A percentile compares a stretch with the other conserved stretches of the same genome.
Evolutionary conservation across 2,888 invertebrate genomes (phyloP).

Genomic region (Eledona agricola): DNA sequence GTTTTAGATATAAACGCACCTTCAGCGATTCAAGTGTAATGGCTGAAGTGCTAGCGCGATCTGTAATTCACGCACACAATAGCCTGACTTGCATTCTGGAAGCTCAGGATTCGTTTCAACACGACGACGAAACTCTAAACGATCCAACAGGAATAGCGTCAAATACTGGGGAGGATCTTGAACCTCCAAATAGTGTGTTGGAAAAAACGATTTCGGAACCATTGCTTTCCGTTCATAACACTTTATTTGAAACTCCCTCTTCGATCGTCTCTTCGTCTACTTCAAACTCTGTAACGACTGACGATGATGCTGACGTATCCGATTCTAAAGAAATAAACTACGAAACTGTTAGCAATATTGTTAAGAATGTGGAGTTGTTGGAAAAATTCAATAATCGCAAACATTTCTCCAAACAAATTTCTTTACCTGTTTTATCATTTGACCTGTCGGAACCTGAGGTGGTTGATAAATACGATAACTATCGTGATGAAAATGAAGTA

Average conservation of each 20-base stretch:
- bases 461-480: conserved; percentile 8
- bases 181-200: conserved; percentile 42
- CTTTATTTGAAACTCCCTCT: conserved; percentile 11
- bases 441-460: conserved; percentile 10
- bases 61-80: conserved; percentile 69
- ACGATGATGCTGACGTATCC: conserved; percentile 54
- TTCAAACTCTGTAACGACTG: conserved; percentile 47
- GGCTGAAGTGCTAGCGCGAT: conserved; percentile 73
- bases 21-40: conserved; percentile 67
- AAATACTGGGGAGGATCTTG: conserved; percentile 42
- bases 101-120: conserved; percentile 62
- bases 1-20: conserved; percentile 61
- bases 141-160: not conserved
- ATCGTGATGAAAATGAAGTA: conserved; percentile 22
- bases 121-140: conserved; percentile 52
- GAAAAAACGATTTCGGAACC: conserved; percentile 48
- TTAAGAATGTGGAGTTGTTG: conserved; percentile 63
- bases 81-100: conserved; percentile 69
- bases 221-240: conserved; percentile 25
- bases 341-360: conserved; percentile 69
- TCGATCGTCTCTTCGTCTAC: conserved; percentile 46
- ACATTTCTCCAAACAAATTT: conserved; percentile 47
- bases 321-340: conserved; percentile 58
- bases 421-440: conserved; percentile 44
- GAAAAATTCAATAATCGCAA: conserved; percentile 42